These are phyloP conservation scores for Mesoligia furuncula DNA, from an alignment of 2,888 invertebrate species.

Conservation along the genomic window DNA sequence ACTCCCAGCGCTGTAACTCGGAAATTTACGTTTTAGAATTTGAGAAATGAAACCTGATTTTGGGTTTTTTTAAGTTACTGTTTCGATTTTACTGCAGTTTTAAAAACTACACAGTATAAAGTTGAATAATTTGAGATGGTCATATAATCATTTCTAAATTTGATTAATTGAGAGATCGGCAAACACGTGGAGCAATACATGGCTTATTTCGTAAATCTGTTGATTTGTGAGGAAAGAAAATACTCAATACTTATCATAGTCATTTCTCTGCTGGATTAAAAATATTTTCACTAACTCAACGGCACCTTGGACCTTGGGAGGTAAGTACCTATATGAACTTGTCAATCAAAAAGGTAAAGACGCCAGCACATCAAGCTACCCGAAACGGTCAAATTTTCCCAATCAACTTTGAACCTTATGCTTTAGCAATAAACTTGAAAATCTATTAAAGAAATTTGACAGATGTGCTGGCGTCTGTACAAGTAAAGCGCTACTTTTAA, in stretches of 20 bases:
- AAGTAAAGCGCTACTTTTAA: neutral
- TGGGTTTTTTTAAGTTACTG: neutral
- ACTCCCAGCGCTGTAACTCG: constrained; percentile 81
- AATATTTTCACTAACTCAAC: neutral
- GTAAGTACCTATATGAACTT: neutral
- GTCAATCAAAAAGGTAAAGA: neutral
- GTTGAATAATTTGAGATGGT: neutral
- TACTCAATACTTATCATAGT: neutral
- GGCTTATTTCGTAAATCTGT: neutral
- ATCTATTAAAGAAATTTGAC: too few relatives aligned
- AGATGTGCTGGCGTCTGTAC: too few relatives aligned
- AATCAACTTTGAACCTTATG: too few relatives aligned
- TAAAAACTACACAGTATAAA: neutral
- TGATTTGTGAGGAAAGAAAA: neutral
- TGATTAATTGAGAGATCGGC: neutral
- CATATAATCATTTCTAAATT: too few relatives aligned
- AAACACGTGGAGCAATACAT: too few relatives aligned
- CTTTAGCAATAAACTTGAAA: too few relatives aligned
- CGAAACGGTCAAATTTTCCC: too few relatives aligned
- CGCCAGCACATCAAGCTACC: too few relatives aligned
- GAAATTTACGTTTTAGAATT: constrained; percentile 56
- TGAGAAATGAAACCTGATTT: neutral
- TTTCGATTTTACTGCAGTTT: neutral
- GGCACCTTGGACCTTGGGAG: too few relatives aligned
- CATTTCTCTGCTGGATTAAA: neutral